Conservation (phyloP, 2,797 vertebrate species). For the Enteromius paludinosus region DNA sequence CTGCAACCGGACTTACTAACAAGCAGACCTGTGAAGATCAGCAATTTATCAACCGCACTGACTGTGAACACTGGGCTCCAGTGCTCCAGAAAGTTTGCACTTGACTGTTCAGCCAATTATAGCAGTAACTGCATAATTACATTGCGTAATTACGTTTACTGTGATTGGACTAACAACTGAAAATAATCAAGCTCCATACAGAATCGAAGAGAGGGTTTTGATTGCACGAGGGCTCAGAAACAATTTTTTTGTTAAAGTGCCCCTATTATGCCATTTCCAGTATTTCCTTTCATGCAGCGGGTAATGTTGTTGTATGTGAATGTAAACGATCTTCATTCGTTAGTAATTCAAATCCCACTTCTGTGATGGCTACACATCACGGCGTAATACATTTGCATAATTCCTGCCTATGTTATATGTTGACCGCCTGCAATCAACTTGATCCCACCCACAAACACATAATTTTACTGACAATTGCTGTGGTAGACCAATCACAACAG, state of each 20-base stretch:
- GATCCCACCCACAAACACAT: too few species aligned
- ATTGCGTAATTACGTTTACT: conserved; percentile 1
- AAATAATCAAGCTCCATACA: conserved; percentile 25
- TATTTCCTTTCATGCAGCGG: too few species aligned
- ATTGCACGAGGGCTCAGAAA: conserved; percentile 8
- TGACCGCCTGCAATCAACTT: too few species aligned
- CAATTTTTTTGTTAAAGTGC: background rate
- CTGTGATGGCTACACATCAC: too few species aligned
- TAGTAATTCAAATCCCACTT: too few species aligned
- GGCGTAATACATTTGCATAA: too few species aligned
- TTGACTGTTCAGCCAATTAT: conserved; percentile 24
- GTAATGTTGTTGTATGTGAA: too few species aligned
- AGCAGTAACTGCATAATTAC: conserved; percentile 24
- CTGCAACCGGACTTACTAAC: conserved; percentile 12
- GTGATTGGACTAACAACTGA: conserved; percentile 31
- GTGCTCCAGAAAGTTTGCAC: conserved; percentile 20
- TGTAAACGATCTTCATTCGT: too few species aligned
- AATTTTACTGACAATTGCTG: too few species aligned
- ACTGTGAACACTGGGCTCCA: conserved; percentile 22
- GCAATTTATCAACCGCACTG: conserved; percentile 12
- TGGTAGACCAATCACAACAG: too few species aligned
- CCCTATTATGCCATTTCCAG: too few species aligned
- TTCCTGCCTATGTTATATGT: too few species aligned
- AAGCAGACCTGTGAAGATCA: conserved; percentile 29
- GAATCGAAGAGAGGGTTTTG: conserved; percentile 4